Conservation (phyloP, 2,797 vertebrate species). For the Pipistrellus pygmaeus region DNA sequence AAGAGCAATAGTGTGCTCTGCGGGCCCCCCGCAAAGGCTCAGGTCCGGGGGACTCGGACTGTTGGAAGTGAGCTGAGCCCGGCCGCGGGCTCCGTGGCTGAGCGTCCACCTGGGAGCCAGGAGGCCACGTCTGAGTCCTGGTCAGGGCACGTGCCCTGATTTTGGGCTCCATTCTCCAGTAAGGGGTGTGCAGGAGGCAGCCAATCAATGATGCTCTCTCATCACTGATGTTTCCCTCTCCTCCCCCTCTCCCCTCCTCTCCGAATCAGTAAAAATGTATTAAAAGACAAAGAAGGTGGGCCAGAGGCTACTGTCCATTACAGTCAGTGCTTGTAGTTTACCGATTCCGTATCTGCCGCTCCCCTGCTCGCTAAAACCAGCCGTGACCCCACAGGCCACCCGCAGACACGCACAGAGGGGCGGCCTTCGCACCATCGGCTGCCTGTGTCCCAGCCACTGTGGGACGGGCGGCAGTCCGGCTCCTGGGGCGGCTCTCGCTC, state of each 20-base stretch:
- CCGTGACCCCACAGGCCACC: not conserved
- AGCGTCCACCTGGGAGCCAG: too few relatives aligned
- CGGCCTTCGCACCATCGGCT: fast-evolving
- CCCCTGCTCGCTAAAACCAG: fast-evolving
- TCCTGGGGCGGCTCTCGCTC: too few relatives aligned
- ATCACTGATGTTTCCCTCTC: too few relatives aligned
- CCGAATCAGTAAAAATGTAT: too few relatives aligned
- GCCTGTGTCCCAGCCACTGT: fast-evolving
- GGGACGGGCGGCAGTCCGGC: fast-evolving
- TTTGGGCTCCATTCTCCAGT: too few relatives aligned
- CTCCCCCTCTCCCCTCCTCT: too few relatives aligned
- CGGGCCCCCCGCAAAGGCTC: fast-evolving
- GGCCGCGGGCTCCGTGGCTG: too few relatives aligned
- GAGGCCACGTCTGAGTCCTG: too few relatives aligned
- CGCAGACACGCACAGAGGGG: fast-evolving
- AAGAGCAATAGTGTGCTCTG: fast-evolving
- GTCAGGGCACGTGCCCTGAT: too few relatives aligned
- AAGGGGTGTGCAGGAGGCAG: too few relatives aligned
- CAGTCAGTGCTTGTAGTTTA: fast-evolving
- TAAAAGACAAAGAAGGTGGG: too few relatives aligned
- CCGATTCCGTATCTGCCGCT: fast-evolving
- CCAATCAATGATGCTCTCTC: too few relatives aligned
- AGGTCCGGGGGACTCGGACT: not conserved
- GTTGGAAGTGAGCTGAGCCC: not conserved
- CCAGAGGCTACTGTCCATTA: not conserved